phyloP scores from a whole-genome alignment of 2,113 vertebrate genomes.

The Saguinus midas region DNA sequence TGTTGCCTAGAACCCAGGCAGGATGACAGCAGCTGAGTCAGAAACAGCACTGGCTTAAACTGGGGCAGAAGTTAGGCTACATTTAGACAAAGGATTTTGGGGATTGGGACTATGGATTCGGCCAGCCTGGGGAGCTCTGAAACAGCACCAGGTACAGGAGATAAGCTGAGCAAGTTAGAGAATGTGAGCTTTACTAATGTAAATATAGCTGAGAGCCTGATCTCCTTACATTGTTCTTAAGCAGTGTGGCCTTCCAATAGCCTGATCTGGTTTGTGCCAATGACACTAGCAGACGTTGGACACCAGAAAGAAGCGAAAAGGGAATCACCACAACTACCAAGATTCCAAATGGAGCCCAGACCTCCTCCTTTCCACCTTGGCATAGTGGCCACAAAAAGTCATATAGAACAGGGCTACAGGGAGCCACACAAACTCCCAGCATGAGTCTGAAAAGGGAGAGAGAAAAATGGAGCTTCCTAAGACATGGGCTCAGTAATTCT shows the following conservation, averaged over 20 bases:
- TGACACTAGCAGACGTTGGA: background rate
- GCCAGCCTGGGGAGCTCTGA: background rate
- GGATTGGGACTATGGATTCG: background rate
- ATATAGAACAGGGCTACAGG: background rate
- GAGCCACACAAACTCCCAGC: background rate
- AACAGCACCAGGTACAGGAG: background rate
- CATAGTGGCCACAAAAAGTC: background rate
- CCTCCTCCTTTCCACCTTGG: background rate
- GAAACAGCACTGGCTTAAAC: background rate
- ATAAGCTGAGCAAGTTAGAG: background rate
- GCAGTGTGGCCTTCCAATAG: background rate
- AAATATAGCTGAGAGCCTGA: background rate
- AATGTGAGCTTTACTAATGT: no score
- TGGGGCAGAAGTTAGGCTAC: background rate
- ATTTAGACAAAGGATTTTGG: background rate
- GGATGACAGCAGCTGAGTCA: background rate
- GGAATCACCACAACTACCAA: background rate
- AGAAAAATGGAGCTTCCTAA: background rate
- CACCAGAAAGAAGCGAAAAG: background rate
- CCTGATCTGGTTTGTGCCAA: background rate
- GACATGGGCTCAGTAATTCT: background rate
- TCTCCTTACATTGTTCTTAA: background rate
- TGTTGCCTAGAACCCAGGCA: background rate
- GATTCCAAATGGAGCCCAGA: background rate
- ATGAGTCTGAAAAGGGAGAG: background rate